These are phyloP conservation scores for Nyctereutes procyonoides DNA, from an alignment of 2,113 vertebrate genomes.

Conservation along the genomic window DNA sequence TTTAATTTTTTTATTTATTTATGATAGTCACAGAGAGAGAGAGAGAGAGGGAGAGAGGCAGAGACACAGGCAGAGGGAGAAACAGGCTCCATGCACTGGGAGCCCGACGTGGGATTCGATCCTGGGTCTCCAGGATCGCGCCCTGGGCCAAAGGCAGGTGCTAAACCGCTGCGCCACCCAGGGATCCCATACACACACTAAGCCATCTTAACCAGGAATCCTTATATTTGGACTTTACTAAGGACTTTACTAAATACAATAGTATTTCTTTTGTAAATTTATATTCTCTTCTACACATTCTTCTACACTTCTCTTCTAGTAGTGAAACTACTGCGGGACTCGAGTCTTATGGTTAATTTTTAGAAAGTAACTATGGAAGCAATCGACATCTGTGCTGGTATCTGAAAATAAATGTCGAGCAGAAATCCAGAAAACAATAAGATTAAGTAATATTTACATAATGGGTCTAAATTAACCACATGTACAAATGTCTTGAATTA, in stretches of 20 bases:
- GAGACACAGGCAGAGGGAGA: too few species aligned
- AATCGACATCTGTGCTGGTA: conserved; percentile 22
- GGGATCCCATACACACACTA: too few species aligned
- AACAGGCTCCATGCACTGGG: too few species aligned
- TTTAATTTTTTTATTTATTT: too few species aligned
- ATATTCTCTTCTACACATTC: conserved; percentile 54
- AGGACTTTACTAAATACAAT: neutral
- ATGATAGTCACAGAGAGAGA: too few species aligned
- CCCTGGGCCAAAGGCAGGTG: too few species aligned
- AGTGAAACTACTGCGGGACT: conserved; percentile 21
- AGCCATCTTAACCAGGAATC: conserved; percentile 64
- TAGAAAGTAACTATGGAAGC: conserved; percentile 50
- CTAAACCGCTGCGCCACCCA: too few species aligned
- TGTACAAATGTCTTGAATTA: conserved; percentile 72
- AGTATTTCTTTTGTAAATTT: neutral
- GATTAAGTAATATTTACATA: conserved; percentile 62
- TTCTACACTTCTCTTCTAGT: neutral
- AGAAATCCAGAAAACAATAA: conserved; percentile 23
- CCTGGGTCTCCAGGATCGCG: too few species aligned
- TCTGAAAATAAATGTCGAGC: conserved; percentile 66
- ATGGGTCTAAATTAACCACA: conserved; percentile 52
- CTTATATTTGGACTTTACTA: conserved; percentile 61
- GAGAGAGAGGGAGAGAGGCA: too few species aligned
- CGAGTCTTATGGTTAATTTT: conserved; percentile 65
- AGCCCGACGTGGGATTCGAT: too few species aligned